Conservation (phyloP, 2,888 invertebrate genomes). For the Sesamia inferens region DNA sequence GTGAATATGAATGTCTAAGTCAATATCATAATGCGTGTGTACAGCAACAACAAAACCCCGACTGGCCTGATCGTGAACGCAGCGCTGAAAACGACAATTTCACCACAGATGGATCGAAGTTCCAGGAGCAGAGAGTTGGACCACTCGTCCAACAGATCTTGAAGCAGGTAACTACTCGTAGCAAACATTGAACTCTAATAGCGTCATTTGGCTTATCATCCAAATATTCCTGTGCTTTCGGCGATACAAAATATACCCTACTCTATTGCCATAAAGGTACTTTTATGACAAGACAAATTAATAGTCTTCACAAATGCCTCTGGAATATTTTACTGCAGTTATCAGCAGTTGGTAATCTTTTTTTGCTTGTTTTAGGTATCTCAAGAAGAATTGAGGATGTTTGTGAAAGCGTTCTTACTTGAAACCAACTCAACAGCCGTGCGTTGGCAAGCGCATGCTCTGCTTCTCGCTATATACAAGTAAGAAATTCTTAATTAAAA, state of each 20-base stretch:
- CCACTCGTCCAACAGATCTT: constrained; percentile 85
- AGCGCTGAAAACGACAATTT: constrained; percentile 87
- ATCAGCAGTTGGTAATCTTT: neutral
- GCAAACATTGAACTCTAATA: neutral
- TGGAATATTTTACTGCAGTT: neutral
- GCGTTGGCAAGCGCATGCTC: constrained; percentile 98
- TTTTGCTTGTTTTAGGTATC: constrained; percentile 82
- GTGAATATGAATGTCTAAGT: neutral
- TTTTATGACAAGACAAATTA: neutral
- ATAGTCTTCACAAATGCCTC: neutral
- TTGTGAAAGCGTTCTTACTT: constrained; percentile 96
- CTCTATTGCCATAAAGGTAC: neutral
- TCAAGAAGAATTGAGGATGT: constrained; percentile 91
- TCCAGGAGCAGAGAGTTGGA: constrained; percentile 86
- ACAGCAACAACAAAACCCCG: constrained; percentile 72
- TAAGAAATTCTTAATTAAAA: constrained; percentile 74
- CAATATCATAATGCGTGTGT: neutral
- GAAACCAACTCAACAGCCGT: constrained; percentile 98
- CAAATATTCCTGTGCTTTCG: neutral
- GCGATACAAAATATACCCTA: neutral
- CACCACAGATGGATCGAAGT: constrained; percentile 85
- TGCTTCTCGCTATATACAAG: constrained; percentile 95
- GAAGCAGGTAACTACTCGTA: constrained; percentile 76
- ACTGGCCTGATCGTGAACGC: constrained; percentile 85
- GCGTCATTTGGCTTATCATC: neutral